Base-by-base conservation (phyloP, 2,113 vertebrate genomes). In the Sprattus sprattus region DNA sequence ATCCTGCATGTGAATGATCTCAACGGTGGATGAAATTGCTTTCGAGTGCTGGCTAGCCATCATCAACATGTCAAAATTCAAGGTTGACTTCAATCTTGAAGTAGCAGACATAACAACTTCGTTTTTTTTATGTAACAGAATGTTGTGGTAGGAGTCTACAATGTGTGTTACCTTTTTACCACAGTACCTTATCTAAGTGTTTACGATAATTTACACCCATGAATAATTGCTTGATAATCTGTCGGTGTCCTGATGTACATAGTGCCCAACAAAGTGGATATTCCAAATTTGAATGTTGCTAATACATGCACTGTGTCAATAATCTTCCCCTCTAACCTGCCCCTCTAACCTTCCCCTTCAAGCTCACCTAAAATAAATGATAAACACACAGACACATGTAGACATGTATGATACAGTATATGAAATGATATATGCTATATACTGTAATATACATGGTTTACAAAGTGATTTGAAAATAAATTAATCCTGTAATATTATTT, bases 1-100 rank as follows among this genome's bases (percentile, higher is more conserved):
- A 88, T 89, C 90, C 90, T 84, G 45, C 86, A 85, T 86, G 84
- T 86, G 85, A 86, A 90, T 86, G 87, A 90, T 90, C 85, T 87
- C 78, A 84, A 83, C 84, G 22, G 39, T 13, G 18, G 83, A 90
- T 90, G 83, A 92, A 91, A 92, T 89, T 91, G 87, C 82, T 90
- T 91, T 90, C 78, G 82, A 83, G 85, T 84, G 49, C 44, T 81
- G 85, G 90, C 85, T 88, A 86, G 84, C 84, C 47, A 85, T 89
- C 87, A 84, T 71, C 52, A 83, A 81, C 54, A 88, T 85, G 85
- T 90, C 90, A 90, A 88, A 89, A 57, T 82, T 88, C 88, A 89
- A 90, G 89, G 89, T 89, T 91, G 86, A 89, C 46, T 88, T 89
- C 47, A 39, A 39, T 28, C 71, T 78, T 78, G 71, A 78, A 10